These are phyloP conservation scores for Aix galericulata DNA, from an alignment of 2,113 vertebrate genomes.

Conservation along the genomic window DNA sequence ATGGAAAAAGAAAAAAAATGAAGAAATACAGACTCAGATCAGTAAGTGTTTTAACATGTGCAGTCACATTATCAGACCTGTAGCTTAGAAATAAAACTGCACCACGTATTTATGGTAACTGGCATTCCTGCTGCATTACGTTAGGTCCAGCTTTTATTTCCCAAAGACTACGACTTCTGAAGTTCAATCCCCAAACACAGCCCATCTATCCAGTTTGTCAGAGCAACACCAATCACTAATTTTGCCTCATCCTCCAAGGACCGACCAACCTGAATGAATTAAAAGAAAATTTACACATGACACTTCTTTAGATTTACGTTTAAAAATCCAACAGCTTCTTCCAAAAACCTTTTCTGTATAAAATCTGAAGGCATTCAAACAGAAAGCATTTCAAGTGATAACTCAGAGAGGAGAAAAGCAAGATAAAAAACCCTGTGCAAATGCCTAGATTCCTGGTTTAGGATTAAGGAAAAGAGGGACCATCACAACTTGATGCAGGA, in stretches of 20 bases:
- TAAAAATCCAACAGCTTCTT: not conserved
- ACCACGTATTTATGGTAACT: not conserved
- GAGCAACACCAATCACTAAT: not conserved
- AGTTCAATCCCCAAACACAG: not conserved
- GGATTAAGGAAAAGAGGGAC: not conserved
- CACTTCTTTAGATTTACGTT: not conserved
- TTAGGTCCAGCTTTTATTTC: not conserved
- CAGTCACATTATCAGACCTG: not conserved
- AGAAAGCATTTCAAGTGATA: not conserved
- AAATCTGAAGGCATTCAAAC: not conserved
- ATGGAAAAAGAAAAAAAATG: not conserved
- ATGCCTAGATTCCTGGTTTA: not conserved
- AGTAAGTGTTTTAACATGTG: not conserved
- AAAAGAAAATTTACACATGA: fast-evolving
- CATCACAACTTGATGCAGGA: not conserved
- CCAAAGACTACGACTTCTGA: not conserved
- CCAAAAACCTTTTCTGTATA: not conserved
- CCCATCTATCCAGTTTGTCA: not conserved
- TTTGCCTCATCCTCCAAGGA: not conserved
- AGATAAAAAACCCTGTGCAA: not conserved
- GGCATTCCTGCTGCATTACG: not conserved
- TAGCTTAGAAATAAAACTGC: not conserved
- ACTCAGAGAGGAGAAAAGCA: not conserved
- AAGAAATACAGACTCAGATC: not conserved
- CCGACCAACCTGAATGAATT: not conserved